Evolutionary conservation across 1,140 invertebrate genomes (phyloP).

Genomic region (Nylanderia fulva): DNA sequence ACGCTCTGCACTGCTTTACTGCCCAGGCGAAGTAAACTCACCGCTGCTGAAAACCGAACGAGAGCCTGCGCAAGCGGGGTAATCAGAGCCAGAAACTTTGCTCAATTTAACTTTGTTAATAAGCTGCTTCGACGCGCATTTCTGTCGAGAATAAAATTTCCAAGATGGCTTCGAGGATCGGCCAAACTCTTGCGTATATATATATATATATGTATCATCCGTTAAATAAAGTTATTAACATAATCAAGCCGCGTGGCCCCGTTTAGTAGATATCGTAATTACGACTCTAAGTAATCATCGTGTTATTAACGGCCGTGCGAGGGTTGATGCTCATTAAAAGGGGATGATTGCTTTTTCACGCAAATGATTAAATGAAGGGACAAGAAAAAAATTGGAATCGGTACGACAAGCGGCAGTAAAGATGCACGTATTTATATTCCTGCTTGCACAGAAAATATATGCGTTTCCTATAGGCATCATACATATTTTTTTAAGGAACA

Average conservation of each 20-base stretch:
- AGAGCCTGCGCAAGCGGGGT: slow-evolving; percentile 43
- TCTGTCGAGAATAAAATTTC: slow-evolving; percentile 59
- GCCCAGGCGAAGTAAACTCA: slow-evolving; percentile 35
- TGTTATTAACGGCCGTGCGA: not conserved
- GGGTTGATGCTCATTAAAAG: not conserved
- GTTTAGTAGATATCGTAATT: slow-evolving; percentile 25
- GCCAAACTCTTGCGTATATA: slow-evolving; percentile 33
- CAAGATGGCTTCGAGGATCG: slow-evolving; percentile 49
- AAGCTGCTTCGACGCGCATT: slow-evolving; percentile 64
- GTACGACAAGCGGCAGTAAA: not conserved
- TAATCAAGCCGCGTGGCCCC: slow-evolving; percentile 37
- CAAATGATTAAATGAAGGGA: not conserved
- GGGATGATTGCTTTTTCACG: slow-evolving; percentile 1
- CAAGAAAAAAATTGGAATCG: not conserved
- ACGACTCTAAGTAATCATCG: slow-evolving; percentile 28
- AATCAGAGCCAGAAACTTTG: slow-evolving; percentile 71
- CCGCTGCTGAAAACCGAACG: slow-evolving; percentile 51
- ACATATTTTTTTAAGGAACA: not conserved
- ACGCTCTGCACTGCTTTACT: slow-evolving; percentile 31
- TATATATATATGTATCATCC: slow-evolving; percentile 4
- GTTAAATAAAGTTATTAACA: slow-evolving; percentile 62
- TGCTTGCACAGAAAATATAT: not conserved
- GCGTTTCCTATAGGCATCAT: not conserved
- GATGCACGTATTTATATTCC: not conserved
- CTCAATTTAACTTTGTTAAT: slow-evolving; percentile 75